Percentiles rank a stretch among this genome's conserved stretches.
These are phyloP conservation scores for Ylistrum balloti DNA, from an alignment of 1,140 invertebrate species.

Conservation along the genomic window DNA sequence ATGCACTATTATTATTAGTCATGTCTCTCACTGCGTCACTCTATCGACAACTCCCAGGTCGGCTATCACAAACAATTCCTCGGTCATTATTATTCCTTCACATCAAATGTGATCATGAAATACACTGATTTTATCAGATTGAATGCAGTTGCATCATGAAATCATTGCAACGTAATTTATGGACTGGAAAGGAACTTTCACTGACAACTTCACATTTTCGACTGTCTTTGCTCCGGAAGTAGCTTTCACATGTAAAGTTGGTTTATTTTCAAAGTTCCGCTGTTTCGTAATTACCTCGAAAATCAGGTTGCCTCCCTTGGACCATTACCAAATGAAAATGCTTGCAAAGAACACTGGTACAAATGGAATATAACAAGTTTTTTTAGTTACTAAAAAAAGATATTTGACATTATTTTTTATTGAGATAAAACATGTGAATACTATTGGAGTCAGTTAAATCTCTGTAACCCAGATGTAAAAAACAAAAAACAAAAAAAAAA, in stretches of 20 bases:
- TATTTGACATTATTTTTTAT: too few species aligned
- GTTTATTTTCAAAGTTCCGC: background rate
- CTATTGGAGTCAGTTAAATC: too few species aligned
- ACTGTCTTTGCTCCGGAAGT: background rate
- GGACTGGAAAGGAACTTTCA: too few species aligned
- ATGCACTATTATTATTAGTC: slow-evolving; percentile 23
- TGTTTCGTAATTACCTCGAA: background rate
- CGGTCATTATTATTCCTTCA: background rate
- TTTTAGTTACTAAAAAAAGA: too few species aligned
- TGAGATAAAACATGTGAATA: too few species aligned
- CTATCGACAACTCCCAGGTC: too few species aligned
- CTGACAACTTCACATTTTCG: background rate
- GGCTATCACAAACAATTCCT: background rate
- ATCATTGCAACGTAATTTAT: background rate
- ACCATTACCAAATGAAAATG: too few species aligned
- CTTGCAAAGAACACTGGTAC: too few species aligned
- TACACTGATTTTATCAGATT: background rate
- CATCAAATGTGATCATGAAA: background rate
- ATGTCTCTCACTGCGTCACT: slow-evolving; percentile 14
- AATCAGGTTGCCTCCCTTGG: background rate
- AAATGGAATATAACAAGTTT: too few species aligned
- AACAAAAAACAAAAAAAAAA: too few species aligned
- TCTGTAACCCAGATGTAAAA: too few species aligned
- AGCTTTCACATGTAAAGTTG: background rate
- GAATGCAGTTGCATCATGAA: background rate